phyloP scores from a whole-genome alignment of 2,113 vertebrate species.

The Pomatorhinus ruficollis region DNA sequence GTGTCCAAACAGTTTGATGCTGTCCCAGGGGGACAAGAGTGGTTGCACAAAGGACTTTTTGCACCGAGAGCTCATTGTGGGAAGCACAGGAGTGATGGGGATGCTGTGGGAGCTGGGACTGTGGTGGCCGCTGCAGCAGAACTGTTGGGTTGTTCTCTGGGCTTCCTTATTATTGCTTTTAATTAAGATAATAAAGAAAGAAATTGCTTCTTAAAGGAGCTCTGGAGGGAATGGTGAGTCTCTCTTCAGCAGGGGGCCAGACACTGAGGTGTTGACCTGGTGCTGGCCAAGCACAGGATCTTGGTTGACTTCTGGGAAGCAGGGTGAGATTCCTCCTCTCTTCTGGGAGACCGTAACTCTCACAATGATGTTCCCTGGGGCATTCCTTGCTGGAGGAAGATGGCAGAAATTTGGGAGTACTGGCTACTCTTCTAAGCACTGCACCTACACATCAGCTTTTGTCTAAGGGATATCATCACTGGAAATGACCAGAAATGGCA shows the following conservation, averaged over 20 bases:
- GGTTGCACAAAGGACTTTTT: not conserved
- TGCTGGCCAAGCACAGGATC: not conserved
- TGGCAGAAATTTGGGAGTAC: not conserved
- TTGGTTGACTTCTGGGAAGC: not conserved
- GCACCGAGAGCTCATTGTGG: not conserved
- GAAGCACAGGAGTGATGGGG: not conserved
- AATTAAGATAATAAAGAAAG: not conserved
- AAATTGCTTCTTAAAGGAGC: not conserved
- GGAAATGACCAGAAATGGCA: not conserved
- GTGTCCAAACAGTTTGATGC: not conserved
- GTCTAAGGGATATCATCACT: not conserved
- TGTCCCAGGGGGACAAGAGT: not conserved
- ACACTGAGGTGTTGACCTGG: not conserved
- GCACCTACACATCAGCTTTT: not conserved
- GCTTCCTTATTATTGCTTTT: not conserved
- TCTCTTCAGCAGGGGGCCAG: not conserved
- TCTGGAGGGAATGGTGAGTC: not conserved
- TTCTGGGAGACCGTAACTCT: not conserved
- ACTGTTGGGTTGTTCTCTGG: not conserved
- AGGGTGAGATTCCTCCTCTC: not conserved
- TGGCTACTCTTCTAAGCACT: not conserved
- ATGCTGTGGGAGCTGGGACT: not conserved
- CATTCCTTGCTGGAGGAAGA: not conserved
- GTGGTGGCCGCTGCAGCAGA: not conserved
- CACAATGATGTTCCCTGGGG: not conserved